Conservation (phyloP, 2,888 invertebrate genomes). For the Pyrrhia umbra region DNA sequence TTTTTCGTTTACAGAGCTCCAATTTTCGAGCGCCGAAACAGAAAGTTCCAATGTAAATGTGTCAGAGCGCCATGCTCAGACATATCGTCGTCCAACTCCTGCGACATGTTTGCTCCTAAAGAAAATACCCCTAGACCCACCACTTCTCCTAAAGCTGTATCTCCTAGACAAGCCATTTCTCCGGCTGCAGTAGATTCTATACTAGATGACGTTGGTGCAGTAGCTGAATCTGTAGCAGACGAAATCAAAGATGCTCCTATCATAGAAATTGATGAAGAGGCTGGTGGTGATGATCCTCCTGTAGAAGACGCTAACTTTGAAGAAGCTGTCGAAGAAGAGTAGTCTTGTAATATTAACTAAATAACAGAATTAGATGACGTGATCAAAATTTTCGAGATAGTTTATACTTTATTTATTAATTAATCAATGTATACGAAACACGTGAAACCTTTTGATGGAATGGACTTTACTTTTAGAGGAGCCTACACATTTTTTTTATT, state of each 20-base stretch:
- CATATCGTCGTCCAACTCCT: conserved; percentile 3
- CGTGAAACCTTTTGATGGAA: no score
- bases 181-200: neutral
- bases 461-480: conserved; percentile 21
- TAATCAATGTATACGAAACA: no score
- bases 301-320: neutral
- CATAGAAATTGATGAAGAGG: neutral
- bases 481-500: conserved; percentile 32
- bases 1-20: conserved; percentile 33
- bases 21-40: neutral
- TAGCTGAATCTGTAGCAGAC: neutral
- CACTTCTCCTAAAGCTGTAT: neutral
- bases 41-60: conserved; percentile 24
- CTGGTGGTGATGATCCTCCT: neutral
- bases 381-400: no score
- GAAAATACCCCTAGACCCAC: neutral
- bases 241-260: neutral
- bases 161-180: neutral
- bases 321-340: no score
- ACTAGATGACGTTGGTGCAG: neutral
- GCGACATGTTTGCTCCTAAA: neutral
- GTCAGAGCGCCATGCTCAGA: conserved; percentile 19
- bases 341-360: no score
- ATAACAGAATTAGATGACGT: no score
- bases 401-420: no score